Evolutionary conservation across 2,888 invertebrate genomes (phyloP).

Genomic region (Pinctada fucata): DNA sequence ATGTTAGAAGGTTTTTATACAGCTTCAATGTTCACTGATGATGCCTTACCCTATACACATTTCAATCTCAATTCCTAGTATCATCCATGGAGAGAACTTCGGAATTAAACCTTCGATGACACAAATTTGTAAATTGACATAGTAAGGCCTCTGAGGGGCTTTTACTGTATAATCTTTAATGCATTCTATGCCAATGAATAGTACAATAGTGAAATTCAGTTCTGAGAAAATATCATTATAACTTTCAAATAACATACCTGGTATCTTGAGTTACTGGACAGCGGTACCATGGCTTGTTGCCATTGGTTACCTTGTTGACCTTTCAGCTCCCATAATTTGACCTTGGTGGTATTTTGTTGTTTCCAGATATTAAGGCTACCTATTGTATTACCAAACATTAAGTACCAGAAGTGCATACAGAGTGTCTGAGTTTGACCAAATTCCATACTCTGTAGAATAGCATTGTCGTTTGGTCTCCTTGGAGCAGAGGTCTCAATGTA

Average conservation of each 20-base stretch:
- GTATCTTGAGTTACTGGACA: slow-evolving; percentile 39
- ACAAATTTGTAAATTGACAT: too few relatives aligned
- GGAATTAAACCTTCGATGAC: too few relatives aligned
- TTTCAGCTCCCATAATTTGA: slow-evolving; percentile 56
- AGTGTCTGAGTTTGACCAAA: slow-evolving; percentile 44
- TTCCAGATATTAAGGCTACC: slow-evolving; percentile 61
- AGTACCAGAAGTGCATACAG: slow-evolving; percentile 69
- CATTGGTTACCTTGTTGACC: slow-evolving; percentile 61
- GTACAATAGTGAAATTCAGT: neutral
- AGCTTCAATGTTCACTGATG: too few relatives aligned
- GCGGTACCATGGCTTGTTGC: slow-evolving; percentile 49
- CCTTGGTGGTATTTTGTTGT: slow-evolving; percentile 39
- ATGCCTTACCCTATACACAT: too few relatives aligned
- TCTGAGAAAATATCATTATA: neutral
- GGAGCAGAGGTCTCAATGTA: slow-evolving; percentile 86
- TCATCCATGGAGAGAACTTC: too few relatives aligned
- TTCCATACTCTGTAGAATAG: slow-evolving; percentile 62
- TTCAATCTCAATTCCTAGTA: too few relatives aligned
- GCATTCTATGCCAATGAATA: too few relatives aligned
- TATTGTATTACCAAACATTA: slow-evolving; percentile 67
- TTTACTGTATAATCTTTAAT: too few relatives aligned
- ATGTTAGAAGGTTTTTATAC: neutral
- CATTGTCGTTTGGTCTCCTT: slow-evolving; percentile 78
- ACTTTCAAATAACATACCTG: slow-evolving; percentile 31
- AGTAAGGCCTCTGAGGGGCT: too few relatives aligned